These are phyloP conservation scores for Rhyzopertha dominica DNA, from an alignment of 1,140 invertebrate species.

Conservation along the genomic window DNA sequence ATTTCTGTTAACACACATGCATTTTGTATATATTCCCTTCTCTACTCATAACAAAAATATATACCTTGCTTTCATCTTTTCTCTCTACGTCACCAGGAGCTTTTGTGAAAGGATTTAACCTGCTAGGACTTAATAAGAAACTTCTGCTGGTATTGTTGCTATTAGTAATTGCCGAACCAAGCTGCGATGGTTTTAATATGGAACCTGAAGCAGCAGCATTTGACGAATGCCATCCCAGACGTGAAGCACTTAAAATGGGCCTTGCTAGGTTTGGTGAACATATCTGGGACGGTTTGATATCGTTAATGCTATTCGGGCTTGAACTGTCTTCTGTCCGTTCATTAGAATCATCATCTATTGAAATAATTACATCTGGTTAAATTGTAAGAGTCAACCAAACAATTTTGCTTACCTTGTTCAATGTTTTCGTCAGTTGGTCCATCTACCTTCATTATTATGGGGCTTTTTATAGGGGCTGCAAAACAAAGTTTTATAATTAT, in stretches of 20 bases:
- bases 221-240: conserved; percentile 10
- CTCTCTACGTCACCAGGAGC: conserved; percentile 16
- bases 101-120: conserved; percentile 36
- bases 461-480: conserved; percentile 18
- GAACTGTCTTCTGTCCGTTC: conserved; percentile 21
- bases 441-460: conserved; percentile 40
- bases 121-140: conserved; percentile 35
- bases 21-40: no score
- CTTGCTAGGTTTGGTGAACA: conserved; percentile 15
- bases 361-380: conserved; percentile 8
- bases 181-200: conserved; percentile 32
- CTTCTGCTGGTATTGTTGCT: conserved; percentile 8
- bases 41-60: no score
- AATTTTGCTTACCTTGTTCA: conserved; percentile 24
- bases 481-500: conserved; percentile 3
- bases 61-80: conserved; percentile 23
- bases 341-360: conserved; percentile 28
- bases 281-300: conserved; percentile 9
- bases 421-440: conserved; percentile 28
- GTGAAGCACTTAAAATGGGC: conserved; percentile 27
- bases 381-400: conserved; percentile 6
- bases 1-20: no score
- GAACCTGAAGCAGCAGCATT: conserved; percentile 17
- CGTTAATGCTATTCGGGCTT: conserved; percentile 9
- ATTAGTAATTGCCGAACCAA: conserved; percentile 25